Conservation (phyloP, 2,888 invertebrate genomes). For the Bursaphelenchus okinawaensis region DNA sequence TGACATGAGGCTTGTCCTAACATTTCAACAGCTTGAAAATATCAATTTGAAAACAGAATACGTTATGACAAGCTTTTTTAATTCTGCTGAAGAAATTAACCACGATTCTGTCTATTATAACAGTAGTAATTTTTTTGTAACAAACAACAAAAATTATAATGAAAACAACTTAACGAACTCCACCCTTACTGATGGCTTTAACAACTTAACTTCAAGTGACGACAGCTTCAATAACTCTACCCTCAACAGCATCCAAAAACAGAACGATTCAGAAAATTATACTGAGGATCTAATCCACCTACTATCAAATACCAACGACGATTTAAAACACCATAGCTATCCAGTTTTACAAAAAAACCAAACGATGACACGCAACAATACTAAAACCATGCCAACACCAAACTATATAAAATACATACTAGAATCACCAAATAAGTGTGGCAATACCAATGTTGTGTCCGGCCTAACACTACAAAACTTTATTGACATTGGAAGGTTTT, state of each 20-base stretch:
- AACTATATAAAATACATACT: too few species aligned
- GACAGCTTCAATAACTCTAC: not conserved
- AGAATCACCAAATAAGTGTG: not conserved
- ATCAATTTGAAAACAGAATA: too few species aligned
- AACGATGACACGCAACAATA: too few species aligned
- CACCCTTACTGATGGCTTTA: not conserved
- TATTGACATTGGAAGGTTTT: not conserved
- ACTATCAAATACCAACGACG: too few species aligned
- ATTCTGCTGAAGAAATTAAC: not conserved
- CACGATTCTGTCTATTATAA: not conserved
- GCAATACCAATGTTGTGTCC: not conserved
- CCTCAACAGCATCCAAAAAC: not conserved
- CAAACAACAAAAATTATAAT: not conserved
- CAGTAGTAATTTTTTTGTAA: too few species aligned
- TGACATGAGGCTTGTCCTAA: not conserved
- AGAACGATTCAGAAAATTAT: not conserved
- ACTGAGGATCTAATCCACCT: too few species aligned
- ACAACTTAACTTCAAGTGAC: not conserved
- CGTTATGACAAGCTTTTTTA: too few species aligned
- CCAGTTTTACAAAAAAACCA: too few species aligned
- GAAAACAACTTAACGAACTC: not conserved
- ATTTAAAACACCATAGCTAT: too few species aligned
- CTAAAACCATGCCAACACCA: too few species aligned
- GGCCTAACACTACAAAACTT: not conserved
- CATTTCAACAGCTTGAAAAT: not conserved